These are phyloP conservation scores for Trichoplax adhaerens DNA, from an alignment of 37 sponge, comb jelly and placozoan species.

Conservation along the genomic window DNA sequence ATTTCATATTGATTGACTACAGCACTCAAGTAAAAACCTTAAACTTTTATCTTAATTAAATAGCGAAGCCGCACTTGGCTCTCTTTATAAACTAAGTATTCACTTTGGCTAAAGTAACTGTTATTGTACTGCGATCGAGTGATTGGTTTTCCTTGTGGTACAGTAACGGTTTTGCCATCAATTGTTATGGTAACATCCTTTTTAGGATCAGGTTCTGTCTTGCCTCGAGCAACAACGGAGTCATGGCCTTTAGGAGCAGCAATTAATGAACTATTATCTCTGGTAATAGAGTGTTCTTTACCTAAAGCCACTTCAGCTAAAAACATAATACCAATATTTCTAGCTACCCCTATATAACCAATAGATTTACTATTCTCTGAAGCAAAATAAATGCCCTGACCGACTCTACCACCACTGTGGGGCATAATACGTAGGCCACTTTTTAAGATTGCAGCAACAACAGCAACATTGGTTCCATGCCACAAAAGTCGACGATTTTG, in stretches of 20 bases:
- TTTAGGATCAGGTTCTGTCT: slow-evolving; percentile 75
- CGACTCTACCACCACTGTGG: slow-evolving; percentile 82
- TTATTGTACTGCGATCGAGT: slow-evolving; percentile 6
- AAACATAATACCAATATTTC: slow-evolving; percentile 68
- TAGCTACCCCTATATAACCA: slow-evolving; percentile 25
- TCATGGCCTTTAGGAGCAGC: slow-evolving; percentile 51
- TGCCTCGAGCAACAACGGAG: slow-evolving; percentile 60
- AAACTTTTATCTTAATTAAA: slow-evolving; percentile 35
- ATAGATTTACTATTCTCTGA: slow-evolving; percentile 80
- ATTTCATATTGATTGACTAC: too few species aligned
- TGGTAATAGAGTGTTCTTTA: slow-evolving; percentile 52
- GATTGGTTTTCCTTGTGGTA: slow-evolving; percentile 68
- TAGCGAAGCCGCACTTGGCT: slow-evolving; percentile 69
- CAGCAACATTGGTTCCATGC: slow-evolving; percentile 91
- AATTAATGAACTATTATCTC: slow-evolving; percentile 38
- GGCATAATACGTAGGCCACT: slow-evolving; percentile 82
- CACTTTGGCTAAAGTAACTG: slow-evolving; percentile 68
- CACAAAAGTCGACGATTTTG: slow-evolving; percentile 55
- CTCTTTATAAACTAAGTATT: slow-evolving; percentile 80
- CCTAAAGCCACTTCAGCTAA: slow-evolving; percentile 73
- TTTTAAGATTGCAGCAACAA: slow-evolving; percentile 79
- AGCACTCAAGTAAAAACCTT: not conserved
- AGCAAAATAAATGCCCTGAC: slow-evolving; percentile 80
- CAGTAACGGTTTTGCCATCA: slow-evolving; percentile 38
- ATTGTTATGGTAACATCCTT: slow-evolving; percentile 27